Evolutionary conservation across 2,888 invertebrate genomes (phyloP).

Genomic region (Diarsia rubi): DNA sequence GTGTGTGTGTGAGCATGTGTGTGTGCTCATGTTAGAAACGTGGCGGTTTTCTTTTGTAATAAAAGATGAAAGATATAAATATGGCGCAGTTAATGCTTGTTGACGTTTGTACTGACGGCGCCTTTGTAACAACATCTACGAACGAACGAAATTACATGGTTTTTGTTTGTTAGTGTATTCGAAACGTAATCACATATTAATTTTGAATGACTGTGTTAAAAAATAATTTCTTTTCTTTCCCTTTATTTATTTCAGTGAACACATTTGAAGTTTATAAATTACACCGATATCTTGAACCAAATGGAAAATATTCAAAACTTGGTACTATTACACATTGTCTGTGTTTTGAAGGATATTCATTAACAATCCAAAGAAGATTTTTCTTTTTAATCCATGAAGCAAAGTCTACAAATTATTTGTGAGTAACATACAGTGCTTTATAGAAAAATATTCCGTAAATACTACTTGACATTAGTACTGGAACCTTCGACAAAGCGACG

Average conservation of each 20-base stretch:
- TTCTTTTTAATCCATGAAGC: not conserved
- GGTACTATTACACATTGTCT: not conserved
- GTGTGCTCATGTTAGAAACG: constrained; percentile 19
- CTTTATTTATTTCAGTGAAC: not conserved
- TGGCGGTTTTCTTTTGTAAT: constrained; percentile 53
- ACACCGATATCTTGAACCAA: not conserved
- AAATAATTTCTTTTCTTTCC: not conserved
- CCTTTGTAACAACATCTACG: constrained; percentile 25
- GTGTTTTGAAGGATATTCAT: not conserved
- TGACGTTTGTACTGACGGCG: constrained; percentile 23
- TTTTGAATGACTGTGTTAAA: constrained; percentile 6
- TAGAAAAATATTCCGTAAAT: not conserved
- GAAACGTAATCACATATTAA: constrained; percentile 15
- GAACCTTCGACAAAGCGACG: constrained; percentile 3
- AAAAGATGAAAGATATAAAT: constrained; percentile 56
- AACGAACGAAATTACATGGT: constrained; percentile 10
- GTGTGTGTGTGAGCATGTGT: not conserved
- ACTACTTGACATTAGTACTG: not conserved
- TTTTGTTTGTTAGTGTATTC: too few species aligned
- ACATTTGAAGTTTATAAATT: not conserved
- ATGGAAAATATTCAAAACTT: not conserved
- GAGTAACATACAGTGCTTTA: not conserved
- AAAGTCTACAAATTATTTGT: not conserved
- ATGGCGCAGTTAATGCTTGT: constrained; percentile 37
- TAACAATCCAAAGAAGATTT: not conserved